Percentiles rank a stretch among this genome's conserved stretches.
These are phyloP conservation scores for Ecdyonurus torrentis DNA, from an alignment of 2,888 invertebrate genomes.

Conservation along the genomic window DNA sequence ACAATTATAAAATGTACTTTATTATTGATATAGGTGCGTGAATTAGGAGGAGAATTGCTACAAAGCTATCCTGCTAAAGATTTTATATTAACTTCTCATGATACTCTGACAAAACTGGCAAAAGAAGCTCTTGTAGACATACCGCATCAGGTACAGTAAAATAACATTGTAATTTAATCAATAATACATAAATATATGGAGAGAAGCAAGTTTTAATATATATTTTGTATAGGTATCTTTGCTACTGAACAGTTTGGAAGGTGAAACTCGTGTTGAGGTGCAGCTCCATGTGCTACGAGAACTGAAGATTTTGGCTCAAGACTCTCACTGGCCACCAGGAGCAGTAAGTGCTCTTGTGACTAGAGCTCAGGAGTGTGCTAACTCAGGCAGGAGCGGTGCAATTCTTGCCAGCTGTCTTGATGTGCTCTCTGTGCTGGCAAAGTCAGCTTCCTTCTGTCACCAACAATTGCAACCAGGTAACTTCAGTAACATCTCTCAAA, in stretches of 20 bases:
- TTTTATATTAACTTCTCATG: slow-evolving; percentile 65
- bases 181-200: no score
- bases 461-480: slow-evolving; percentile 31
- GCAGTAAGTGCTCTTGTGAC: slow-evolving; percentile 30
- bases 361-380: slow-evolving; percentile 19
- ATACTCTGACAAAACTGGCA: slow-evolving; percentile 75
- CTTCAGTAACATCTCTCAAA: no score
- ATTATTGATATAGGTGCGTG: slow-evolving; percentile 38
- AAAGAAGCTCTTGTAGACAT: slow-evolving; percentile 80
- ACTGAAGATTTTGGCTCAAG: slow-evolving; percentile 47
- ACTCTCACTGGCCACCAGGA: slow-evolving; percentile 58
- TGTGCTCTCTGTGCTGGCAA: slow-evolving; percentile 39
- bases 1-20: slow-evolving; percentile 5
- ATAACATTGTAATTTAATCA: not conserved
- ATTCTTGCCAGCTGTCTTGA: slow-evolving; percentile 30
- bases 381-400: slow-evolving; percentile 19
- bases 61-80: slow-evolving; percentile 58
- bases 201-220: no score
- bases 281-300: slow-evolving; percentile 49
- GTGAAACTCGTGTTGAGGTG: slow-evolving; percentile 51
- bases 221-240: slow-evolving; percentile 37
- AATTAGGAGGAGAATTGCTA: slow-evolving; percentile 52
- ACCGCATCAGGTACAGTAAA: slow-evolving; percentile 57
- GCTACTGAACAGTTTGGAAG: slow-evolving; percentile 45
- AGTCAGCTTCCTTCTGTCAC: slow-evolving; percentile 44